These are phyloP conservation scores for Nephila pilipes DNA, from an alignment of 1,140 invertebrate genomes.

Conservation along the genomic window DNA sequence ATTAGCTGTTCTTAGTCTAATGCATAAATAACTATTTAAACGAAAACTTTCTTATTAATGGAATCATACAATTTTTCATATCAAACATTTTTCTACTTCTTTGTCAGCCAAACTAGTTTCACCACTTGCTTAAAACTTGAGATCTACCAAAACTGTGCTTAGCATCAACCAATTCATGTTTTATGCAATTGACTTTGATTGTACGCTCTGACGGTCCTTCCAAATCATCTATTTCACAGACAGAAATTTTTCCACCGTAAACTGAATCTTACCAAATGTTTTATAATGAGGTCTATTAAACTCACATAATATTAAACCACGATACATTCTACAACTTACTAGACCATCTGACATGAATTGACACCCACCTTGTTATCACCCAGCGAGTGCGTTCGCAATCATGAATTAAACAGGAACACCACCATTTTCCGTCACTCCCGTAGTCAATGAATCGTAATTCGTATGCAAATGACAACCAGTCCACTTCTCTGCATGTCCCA, in stretches of 20 bases:
- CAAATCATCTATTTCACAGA: neutral
- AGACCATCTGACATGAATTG: conserved; percentile 3
- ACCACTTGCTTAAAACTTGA: no score
- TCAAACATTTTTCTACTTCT: no score
- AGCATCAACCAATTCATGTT: neutral
- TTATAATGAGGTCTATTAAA: conserved; percentile 1
- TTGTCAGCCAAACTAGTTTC: no score
- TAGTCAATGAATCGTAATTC: conserved; percentile 31
- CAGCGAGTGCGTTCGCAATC: neutral
- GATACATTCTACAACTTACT: neutral
- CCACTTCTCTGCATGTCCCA: neutral
- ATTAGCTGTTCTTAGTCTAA: no score
- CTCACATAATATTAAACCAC: neutral
- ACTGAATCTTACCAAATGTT: neutral
- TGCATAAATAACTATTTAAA: no score
- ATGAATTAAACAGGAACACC: conserved; percentile 26
- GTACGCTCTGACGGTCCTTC: neutral
- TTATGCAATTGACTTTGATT: neutral
- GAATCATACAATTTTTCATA: no score
- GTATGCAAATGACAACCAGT: neutral
- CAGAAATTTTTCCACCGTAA: neutral
- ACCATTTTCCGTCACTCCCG: neutral
- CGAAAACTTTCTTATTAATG: no score
- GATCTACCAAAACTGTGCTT: no score
- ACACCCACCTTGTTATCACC: conserved; percentile 13